Evolutionary conservation across 2,888 invertebrate species (phyloP).

Genomic region (Branchinecta sandiegonensis): DNA sequence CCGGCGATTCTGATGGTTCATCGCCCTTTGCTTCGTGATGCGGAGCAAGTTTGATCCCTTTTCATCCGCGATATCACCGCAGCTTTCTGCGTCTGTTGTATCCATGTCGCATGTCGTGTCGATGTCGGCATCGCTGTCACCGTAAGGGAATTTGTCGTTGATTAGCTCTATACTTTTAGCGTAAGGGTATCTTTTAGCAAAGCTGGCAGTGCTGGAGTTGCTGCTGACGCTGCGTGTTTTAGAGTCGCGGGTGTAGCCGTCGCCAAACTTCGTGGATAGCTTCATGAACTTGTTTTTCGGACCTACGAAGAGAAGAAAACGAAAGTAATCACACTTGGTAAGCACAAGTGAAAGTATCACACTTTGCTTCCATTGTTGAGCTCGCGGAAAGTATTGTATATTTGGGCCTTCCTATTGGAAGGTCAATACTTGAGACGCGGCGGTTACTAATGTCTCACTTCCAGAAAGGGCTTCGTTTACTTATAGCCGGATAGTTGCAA

Average conservation of each 20-base stretch:
- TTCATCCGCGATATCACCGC: neutral
- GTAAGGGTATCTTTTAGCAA: neutral
- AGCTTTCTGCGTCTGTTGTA: conserved; percentile 5
- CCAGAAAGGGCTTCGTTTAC: too few relatives aligned
- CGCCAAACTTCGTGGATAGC: conserved; percentile 10
- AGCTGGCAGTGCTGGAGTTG: neutral
- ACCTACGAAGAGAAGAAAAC: neutral
- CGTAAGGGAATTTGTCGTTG: neutral
- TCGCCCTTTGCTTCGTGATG: neutral
- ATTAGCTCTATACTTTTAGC: conserved; percentile 8
- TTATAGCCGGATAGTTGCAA: too few relatives aligned
- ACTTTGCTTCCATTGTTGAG: too few relatives aligned
- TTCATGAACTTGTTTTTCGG: neutral
- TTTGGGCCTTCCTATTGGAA: too few relatives aligned
- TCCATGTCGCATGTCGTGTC: neutral
- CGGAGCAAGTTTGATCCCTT: neutral
- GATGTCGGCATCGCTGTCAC: conserved; percentile 6
- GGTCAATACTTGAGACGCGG: too few relatives aligned
- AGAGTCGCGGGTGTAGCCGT: neutral
- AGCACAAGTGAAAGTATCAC: neutral
- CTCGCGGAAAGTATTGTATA: too few relatives aligned
- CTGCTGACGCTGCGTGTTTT: neutral
- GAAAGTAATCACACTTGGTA: neutral
- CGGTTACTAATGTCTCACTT: too few relatives aligned
- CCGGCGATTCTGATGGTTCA: neutral